Conservation (phyloP, 2,797 vertebrate species). For the Picus viridis region DNA sequence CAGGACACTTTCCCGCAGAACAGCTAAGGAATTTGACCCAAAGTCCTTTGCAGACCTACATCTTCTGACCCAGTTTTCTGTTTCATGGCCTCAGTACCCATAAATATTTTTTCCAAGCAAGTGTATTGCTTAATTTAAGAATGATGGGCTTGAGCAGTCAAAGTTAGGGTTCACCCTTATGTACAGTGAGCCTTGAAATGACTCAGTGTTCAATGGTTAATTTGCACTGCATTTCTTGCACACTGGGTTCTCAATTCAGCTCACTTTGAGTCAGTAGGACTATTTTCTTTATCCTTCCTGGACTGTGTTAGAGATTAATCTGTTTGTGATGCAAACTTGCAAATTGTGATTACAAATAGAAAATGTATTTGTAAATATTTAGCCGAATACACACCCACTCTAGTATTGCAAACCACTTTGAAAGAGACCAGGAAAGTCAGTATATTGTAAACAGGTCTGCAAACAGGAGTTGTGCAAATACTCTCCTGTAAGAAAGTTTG, state of each 20-base stretch:
- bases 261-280: background rate
- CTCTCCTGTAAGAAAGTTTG: background rate
- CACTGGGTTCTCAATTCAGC: background rate
- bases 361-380: background rate
- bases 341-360: background rate
- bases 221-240: background rate
- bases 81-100: constrained; percentile 38
- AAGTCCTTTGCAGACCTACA: constrained; percentile 45
- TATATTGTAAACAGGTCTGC: background rate
- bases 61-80: constrained; percentile 38
- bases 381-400: background rate
- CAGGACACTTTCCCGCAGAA: constrained; percentile 50
- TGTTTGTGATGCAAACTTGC: background rate
- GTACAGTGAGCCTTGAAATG: background rate
- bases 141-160: background rate
- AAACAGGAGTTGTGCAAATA: background rate
- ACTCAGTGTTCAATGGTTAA: background rate
- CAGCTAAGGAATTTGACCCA: constrained; percentile 48
- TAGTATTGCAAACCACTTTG: background rate
- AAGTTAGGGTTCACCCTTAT: background rate
- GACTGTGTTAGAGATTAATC: background rate
- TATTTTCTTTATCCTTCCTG: background rate
- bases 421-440: background rate
- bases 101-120: constrained; percentile 70
- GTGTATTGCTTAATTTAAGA: constrained; percentile 47